Evolutionary conservation across 2,888 invertebrate species (phyloP).

Genomic region (Melinaea marsaeus): DNA sequence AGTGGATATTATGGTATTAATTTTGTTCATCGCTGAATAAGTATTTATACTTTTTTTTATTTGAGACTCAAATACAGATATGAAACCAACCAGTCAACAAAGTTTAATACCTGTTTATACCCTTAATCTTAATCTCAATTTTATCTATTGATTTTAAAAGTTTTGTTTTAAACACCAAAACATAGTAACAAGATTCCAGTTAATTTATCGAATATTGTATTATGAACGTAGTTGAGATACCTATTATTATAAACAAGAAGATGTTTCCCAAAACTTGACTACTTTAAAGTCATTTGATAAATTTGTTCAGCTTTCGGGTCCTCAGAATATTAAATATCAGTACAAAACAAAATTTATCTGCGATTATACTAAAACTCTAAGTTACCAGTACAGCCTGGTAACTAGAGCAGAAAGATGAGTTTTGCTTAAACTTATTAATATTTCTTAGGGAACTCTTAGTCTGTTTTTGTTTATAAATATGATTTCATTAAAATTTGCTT

Average conservation of each 20-base stretch:
- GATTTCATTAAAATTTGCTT: constrained; percentile 1
- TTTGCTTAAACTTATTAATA: constrained; percentile 14
- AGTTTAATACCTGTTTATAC: neutral
- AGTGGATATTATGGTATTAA: no score
- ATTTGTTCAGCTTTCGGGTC: constrained; percentile 7
- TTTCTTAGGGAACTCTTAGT: constrained; percentile 13
- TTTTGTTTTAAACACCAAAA: neutral
- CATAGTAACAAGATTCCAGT: no score
- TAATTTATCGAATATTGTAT: no score
- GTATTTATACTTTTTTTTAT: no score
- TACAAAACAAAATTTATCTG: constrained; percentile 21
- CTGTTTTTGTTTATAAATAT: constrained; percentile 16
- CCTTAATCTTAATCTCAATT: no score
- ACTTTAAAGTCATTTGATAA: constrained; percentile 10
- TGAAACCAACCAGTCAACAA: no score
- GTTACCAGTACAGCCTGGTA: constrained; percentile 25
- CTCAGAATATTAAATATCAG: constrained; percentile 15
- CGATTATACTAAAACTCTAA: constrained; percentile 23
- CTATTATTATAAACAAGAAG: no score
- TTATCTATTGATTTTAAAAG: neutral
- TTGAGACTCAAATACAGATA: no score
- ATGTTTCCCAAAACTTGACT: constrained; percentile 4
- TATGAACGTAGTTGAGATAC: no score
- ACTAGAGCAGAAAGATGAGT: constrained; percentile 32
- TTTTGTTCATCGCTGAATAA: no score